phyloP scores from a whole-genome alignment of 2,888 invertebrate species.

The Sympetrum striolatum region DNA sequence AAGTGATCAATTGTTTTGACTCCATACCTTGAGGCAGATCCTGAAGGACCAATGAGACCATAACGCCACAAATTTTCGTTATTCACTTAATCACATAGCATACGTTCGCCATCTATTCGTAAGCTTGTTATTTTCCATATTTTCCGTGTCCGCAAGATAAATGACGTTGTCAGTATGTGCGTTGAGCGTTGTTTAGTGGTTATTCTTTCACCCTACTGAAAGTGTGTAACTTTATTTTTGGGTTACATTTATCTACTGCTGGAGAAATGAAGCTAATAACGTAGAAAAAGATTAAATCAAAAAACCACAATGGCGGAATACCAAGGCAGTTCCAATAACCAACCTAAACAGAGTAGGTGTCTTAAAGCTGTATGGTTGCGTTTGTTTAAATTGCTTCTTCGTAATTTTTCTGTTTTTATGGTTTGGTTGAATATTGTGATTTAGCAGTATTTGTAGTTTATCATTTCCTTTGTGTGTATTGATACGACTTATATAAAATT shows the following conservation, averaged over 20 bases:
- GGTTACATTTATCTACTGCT: background rate
- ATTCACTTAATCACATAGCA: background rate
- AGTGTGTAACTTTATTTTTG: background rate
- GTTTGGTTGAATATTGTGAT: too few relatives aligned
- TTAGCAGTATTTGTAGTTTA: background rate
- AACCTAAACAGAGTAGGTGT: slow-evolving; percentile 24
- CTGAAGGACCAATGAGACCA: too few relatives aligned
- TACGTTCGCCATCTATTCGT: slow-evolving; percentile 24
- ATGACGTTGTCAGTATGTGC: background rate
- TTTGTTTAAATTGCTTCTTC: too few relatives aligned
- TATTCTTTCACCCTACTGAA: background rate
- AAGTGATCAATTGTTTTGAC: too few relatives aligned
- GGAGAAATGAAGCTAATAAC: slow-evolving; percentile 15
- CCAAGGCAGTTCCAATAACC: slow-evolving; percentile 68
- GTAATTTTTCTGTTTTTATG: background rate
- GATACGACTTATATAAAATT: slow-evolving; percentile 62
- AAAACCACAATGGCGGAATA: slow-evolving; percentile 74
- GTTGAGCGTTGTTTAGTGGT: background rate
- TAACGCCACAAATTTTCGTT: background rate
- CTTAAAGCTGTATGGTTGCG: background rate
- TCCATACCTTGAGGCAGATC: too few relatives aligned
- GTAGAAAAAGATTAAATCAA: slow-evolving; percentile 54
- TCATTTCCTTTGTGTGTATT: slow-evolving; percentile 56
- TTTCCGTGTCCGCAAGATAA: background rate
- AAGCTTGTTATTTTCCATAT: background rate